These are phyloP conservation scores for Cacatua alba DNA, from an alignment of 2,113 vertebrate genomes.

Conservation along the genomic window DNA sequence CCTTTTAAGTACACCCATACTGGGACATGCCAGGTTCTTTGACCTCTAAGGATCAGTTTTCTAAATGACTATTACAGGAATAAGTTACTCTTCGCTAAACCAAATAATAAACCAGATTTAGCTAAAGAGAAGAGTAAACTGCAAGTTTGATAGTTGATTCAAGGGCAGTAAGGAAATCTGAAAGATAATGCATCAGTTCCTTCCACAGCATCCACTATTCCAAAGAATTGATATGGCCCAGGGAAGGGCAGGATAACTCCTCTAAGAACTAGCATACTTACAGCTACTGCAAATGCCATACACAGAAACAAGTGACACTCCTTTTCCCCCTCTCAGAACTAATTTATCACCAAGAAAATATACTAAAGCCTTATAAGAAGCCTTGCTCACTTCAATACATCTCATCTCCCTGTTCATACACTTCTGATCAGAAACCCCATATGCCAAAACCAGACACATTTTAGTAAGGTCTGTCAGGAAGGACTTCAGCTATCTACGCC, in stretches of 20 bases:
- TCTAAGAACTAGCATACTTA: not conserved
- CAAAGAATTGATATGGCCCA: not conserved
- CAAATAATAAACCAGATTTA: not conserved
- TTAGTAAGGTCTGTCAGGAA: not conserved
- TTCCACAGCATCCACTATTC: not conserved
- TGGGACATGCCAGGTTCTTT: not conserved
- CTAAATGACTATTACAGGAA: not conserved
- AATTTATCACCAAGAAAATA: not conserved
- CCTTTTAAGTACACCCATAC: not conserved
- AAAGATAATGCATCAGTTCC: not conserved
- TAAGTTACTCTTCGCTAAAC: not conserved
- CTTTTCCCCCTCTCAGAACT: not conserved
- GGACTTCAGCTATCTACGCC: not conserved
- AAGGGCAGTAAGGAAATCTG: not conserved
- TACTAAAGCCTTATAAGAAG: not conserved
- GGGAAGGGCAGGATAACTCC: not conserved
- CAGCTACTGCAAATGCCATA: fast-evolving
- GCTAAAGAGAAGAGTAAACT: not conserved
- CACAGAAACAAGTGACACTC: not conserved
- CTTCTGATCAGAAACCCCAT: not conserved
- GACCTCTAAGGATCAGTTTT: not conserved
- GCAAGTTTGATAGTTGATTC: not conserved
- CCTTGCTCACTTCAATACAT: not conserved
- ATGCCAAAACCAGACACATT: not conserved
- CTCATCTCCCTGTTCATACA: not conserved